Percentiles rank a stretch among this genome's conserved stretches.
phyloP scores from a whole-genome alignment of 35 echinoderm and acorn worm species.

The Holothuria glaberrima region DNA sequence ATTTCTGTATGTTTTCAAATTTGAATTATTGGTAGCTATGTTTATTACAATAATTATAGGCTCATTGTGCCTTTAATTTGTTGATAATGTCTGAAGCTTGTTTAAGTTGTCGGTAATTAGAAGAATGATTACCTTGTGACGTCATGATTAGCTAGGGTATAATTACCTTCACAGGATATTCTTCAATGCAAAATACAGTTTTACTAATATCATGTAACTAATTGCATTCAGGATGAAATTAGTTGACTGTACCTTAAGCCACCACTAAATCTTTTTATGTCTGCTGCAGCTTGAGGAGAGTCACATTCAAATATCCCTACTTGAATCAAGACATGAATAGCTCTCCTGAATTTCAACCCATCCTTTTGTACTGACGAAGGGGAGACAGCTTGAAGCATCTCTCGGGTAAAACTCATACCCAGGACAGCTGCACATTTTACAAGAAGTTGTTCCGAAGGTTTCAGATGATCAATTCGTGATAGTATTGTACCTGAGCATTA shows the following conservation, averaged over 20 bases:
- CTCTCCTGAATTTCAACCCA: conserved; percentile 52
- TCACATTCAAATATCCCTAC: conserved; percentile 91
- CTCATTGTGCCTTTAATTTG: no score
- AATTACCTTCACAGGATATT: no score
- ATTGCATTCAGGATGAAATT: no score
- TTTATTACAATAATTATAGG: no score
- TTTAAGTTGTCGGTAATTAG: no score
- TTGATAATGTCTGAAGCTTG: no score
- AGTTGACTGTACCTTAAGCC: conserved; percentile 4
- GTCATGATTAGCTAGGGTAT: no score
- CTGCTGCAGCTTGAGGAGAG: conserved; percentile 4
- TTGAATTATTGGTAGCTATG: no score
- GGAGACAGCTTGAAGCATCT: conserved; percentile 78
- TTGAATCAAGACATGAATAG: conserved; percentile 76
- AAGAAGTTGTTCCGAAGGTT: conserved; percentile 88
- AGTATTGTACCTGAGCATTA: conserved; percentile 80
- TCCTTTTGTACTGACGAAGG: conserved; percentile 64
- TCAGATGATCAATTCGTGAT: conserved; percentile 88
- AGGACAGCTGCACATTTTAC: conserved; percentile 78
- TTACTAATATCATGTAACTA: no score
- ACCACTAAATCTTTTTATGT: conserved; percentile 13
- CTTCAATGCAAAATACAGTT: no score
- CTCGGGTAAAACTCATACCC: conserved; percentile 76
- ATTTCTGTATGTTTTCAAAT: no score
- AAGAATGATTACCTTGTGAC: no score